Percentiles rank a stretch among this genome's conserved stretches.
Evolutionary conservation across 2,797 vertebrate species (phyloP).

Genomic region (Oreonectes daqikongensis): DNA sequence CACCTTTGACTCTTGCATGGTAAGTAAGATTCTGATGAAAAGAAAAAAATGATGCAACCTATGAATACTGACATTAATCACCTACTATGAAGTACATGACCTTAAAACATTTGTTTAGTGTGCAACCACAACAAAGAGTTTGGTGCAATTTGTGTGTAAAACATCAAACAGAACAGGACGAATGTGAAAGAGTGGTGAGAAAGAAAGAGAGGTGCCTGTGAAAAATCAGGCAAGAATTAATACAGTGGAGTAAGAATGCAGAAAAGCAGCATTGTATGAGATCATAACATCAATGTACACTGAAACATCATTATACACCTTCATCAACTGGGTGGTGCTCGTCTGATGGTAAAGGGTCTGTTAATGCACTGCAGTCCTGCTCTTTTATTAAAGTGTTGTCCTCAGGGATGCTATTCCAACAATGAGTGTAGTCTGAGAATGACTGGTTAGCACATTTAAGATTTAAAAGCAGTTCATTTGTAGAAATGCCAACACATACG

Average conservation of each 20-base stretch:
- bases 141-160: neutral
- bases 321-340: conserved; percentile 3
- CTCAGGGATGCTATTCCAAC: neutral
- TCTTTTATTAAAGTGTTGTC: neutral
- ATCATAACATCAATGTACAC: neutral
- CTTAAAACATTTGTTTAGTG: neutral
- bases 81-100: neutral
- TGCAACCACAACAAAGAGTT: neutral
- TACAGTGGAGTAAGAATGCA: conserved; percentile 9
- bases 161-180: neutral
- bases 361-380: neutral
- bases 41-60: neutral
- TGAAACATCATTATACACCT: neutral
- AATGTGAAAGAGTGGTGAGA: neutral
- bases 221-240: conserved; percentile 10
- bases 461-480: neutral
- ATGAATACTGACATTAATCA: neutral
- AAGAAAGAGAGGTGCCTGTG: neutral
- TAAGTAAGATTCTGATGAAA: neutral
- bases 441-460: too few species aligned
- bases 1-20: neutral
- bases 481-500: neutral
- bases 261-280: conserved; percentile 12
- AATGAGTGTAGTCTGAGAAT: neutral
- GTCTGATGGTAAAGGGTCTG: neutral